Evolutionary conservation across 2,888 invertebrate genomes (phyloP).

Genomic region (Dicranocentrus wangi): DNA sequence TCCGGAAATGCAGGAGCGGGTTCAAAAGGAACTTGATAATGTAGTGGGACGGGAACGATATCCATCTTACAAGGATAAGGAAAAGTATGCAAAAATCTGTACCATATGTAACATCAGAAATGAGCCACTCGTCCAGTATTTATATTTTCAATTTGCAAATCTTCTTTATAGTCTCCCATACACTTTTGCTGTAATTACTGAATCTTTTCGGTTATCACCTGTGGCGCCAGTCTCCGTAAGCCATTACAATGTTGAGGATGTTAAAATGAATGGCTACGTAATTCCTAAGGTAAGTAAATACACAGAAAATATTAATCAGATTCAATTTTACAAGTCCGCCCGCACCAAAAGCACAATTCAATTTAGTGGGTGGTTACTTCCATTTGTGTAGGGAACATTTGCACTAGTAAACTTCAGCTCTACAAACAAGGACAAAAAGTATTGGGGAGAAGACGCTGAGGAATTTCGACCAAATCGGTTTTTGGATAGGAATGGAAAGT

Average conservation of each 20-base stretch:
- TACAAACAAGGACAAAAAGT: conserved; percentile 71
- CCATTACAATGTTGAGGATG: conserved; percentile 77
- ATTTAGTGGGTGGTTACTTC: too few species aligned
- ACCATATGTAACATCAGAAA: too few species aligned
- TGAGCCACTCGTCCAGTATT: too few species aligned
- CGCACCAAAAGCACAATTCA: too few species aligned
- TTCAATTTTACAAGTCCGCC: too few species aligned
- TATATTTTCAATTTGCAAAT: background rate
- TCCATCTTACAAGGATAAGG: conserved; percentile 60
- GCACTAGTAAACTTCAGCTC: conserved; percentile 69
- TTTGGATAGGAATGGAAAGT: conserved; percentile 67
- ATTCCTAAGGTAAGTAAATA: conserved; percentile 76
- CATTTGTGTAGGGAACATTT: conserved; percentile 57
- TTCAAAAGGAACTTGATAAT: conserved; percentile 60
- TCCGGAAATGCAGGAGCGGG: conserved; percentile 65
- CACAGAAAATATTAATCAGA: too few species aligned
- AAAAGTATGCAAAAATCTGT: conserved; percentile 17
- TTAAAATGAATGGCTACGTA: conserved; percentile 77
- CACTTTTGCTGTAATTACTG: conserved; percentile 78
- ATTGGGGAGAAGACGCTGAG: conserved; percentile 67
- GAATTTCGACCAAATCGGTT: conserved; percentile 73
- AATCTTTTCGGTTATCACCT: conserved; percentile 76
- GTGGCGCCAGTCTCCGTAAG: conserved; percentile 77
- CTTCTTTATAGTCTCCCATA: conserved; percentile 75
- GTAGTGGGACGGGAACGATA: conserved; percentile 61